Percentiles rank a stretch among this genome's conserved stretches.
phyloP scores from a whole-genome alignment of 2,113 vertebrate genomes.

The Burhinus oedicnemus region DNA sequence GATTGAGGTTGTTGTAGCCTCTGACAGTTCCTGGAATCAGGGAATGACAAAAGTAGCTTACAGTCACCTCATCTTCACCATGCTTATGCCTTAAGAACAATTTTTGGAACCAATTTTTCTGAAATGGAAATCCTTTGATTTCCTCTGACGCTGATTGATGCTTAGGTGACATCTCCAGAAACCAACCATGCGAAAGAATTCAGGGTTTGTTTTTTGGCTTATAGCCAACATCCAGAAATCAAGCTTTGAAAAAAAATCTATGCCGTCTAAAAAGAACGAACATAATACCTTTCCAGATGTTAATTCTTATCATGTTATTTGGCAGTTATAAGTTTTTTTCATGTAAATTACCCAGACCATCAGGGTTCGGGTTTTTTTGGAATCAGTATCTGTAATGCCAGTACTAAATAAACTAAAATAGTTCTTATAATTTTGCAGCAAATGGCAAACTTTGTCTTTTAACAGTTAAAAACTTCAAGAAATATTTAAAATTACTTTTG shows the following conservation, averaged over 20 bases:
- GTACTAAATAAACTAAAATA: slow-evolving; percentile 50
- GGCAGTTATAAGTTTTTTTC: slow-evolving; percentile 22
- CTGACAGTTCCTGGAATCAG: neutral
- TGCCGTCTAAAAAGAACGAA: neutral
- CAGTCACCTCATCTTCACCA: neutral
- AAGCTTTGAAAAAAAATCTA: neutral
- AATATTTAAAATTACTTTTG: slow-evolving; percentile 72
- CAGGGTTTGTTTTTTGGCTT: slow-evolving; percentile 37
- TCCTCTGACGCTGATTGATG: slow-evolving; percentile 61
- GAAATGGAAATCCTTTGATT: slow-evolving; percentile 38
- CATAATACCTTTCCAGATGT: slow-evolving; percentile 20
- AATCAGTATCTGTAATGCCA: slow-evolving; percentile 59
- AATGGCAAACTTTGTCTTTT: slow-evolving; percentile 67
- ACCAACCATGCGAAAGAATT: slow-evolving; percentile 47
- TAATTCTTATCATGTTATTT: slow-evolving; percentile 45
- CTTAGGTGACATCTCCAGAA: slow-evolving; percentile 78
- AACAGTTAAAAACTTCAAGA: slow-evolving; percentile 59
- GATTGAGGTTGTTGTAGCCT: neutral
- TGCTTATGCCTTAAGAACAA: neutral
- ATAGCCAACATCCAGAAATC: slow-evolving; percentile 45
- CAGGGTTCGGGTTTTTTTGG: neutral
- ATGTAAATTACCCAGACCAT: slow-evolving; percentile 33
- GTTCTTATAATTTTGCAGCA: slow-evolving; percentile 65
- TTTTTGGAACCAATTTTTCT: neutral
- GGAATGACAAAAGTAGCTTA: neutral